Evolutionary conservation across 2,113 vertebrate species (phyloP).

Genomic region (Pipa parva): DNA sequence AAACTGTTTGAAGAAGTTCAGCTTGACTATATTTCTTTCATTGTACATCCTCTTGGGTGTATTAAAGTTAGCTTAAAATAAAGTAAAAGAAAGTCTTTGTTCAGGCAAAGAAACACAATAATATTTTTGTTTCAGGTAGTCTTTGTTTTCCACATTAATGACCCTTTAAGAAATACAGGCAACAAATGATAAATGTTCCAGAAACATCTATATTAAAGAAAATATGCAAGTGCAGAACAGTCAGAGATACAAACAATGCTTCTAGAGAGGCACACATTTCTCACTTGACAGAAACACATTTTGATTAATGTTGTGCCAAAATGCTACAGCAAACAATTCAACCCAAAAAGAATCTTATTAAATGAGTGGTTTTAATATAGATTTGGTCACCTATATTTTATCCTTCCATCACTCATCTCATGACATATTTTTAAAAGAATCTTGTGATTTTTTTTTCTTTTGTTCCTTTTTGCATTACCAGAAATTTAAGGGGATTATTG

Average conservation of each 20-base stretch:
- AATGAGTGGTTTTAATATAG: conserved; percentile 1
- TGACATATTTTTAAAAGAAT: no score
- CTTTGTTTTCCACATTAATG: conserved; percentile 25
- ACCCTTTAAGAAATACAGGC: conserved; percentile 25
- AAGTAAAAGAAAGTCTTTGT: conserved; percentile 3
- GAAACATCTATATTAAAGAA: conserved; percentile 20
- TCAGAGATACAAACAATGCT: background rate
- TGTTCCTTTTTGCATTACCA: no score
- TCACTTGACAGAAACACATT: conserved; percentile 10
- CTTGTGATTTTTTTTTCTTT: no score
- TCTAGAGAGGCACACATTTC: conserved; percentile 15
- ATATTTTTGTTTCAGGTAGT: conserved; percentile 30
- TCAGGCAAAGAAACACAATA: conserved; percentile 30
- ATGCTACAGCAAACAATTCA: conserved; percentile 14
- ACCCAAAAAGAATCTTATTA: background rate
- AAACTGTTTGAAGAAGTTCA: conserved; percentile 2
- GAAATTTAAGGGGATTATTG: no score
- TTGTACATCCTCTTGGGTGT: conserved; percentile 1
- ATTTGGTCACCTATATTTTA: conserved; percentile 1
- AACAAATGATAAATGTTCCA: conserved; percentile 13
- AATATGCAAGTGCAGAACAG: conserved; percentile 6
- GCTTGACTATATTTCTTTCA: background rate
- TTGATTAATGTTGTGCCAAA: conserved; percentile 31
- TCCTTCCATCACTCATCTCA: background rate
- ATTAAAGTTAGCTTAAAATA: conserved; percentile 25